Evolutionary conservation across 2,888 invertebrate genomes (phyloP).

Genomic region (Tenthredo livida): DNA sequence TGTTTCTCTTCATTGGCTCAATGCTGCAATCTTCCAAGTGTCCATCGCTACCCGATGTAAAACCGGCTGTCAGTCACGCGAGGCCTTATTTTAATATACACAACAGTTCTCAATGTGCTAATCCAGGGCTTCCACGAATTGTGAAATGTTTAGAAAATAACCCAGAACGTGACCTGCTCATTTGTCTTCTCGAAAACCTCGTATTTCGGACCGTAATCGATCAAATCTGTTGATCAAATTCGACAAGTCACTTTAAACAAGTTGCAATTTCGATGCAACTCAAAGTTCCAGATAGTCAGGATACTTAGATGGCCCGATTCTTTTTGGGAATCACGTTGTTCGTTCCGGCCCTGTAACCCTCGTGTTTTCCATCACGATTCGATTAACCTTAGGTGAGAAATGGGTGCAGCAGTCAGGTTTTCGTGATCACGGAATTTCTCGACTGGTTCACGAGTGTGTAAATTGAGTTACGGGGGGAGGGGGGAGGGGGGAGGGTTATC

Average conservation of each 20-base stretch:
- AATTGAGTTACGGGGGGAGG: constrained; percentile 19
- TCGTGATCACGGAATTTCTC: constrained; percentile 42
- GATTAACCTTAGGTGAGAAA: constrained; percentile 30
- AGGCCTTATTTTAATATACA: constrained; percentile 23
- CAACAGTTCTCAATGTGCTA: constrained; percentile 24
- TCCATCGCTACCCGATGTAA: constrained; percentile 35
- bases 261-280: neutral
- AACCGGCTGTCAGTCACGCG: constrained; percentile 34
- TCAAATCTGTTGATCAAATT: neutral
- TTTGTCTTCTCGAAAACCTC: neutral
- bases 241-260: neutral
- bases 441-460: neutral
- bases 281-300: neutral
- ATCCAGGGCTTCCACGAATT: constrained; percentile 22
- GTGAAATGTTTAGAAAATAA: neutral
- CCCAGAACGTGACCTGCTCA: constrained; percentile 1
- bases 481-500: neutral
- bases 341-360: constrained; percentile 2
- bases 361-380: constrained; percentile 24
- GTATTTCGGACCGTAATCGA: neutral
- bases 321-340: neutral
- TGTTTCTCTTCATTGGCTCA: constrained; percentile 20
- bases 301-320: neutral
- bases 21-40: constrained; percentile 21
- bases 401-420: constrained; percentile 15